Conservation (phyloP, 1,140 invertebrate genomes). For the Aphelenchoides fujianensis region DNA sequence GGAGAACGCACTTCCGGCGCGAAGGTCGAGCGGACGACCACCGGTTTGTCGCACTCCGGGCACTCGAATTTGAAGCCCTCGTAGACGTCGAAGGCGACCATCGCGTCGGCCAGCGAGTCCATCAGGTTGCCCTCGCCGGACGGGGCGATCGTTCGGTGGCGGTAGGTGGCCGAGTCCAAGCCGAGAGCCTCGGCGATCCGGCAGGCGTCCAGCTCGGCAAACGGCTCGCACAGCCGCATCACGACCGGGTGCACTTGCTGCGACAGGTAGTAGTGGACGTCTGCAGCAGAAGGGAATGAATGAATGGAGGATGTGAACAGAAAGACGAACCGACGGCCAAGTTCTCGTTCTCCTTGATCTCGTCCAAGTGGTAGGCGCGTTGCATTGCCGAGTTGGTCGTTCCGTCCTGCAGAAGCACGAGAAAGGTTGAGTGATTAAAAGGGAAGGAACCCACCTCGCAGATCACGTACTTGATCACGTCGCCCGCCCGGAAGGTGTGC, state of each 20-base stretch:
- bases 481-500: constrained; percentile 81
- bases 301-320: neutral
- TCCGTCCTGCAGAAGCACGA: constrained; percentile 63
- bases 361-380: constrained; percentile 87
- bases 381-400: constrained; percentile 75
- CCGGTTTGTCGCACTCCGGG: constrained; percentile 30
- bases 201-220: constrained; percentile 85
- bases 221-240: constrained; percentile 85
- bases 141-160: constrained; percentile 6
- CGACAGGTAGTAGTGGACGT: constrained; percentile 65
- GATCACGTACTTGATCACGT: constrained; percentile 91
- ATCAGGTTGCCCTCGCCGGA: neutral
- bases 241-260: constrained; percentile 83
- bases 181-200: constrained; percentile 76
- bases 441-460: constrained; percentile 71
- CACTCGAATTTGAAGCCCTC: constrained; percentile 48
- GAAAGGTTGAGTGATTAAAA: too few relatives aligned
- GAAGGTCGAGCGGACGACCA: constrained; percentile 15
- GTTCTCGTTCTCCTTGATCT: constrained; percentile 71
- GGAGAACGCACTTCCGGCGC: neutral
- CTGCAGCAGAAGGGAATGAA: constrained; percentile 45
- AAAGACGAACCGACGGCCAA: constrained; percentile 13
- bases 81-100: constrained; percentile 28
- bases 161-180: constrained; percentile 32
- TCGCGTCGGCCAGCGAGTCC: constrained; percentile 12